Percentiles rank a stretch among this genome's conserved stretches.
Evolutionary conservation across 2,888 invertebrate species (phyloP).

Genomic region (Stenodema calcarata): DNA sequence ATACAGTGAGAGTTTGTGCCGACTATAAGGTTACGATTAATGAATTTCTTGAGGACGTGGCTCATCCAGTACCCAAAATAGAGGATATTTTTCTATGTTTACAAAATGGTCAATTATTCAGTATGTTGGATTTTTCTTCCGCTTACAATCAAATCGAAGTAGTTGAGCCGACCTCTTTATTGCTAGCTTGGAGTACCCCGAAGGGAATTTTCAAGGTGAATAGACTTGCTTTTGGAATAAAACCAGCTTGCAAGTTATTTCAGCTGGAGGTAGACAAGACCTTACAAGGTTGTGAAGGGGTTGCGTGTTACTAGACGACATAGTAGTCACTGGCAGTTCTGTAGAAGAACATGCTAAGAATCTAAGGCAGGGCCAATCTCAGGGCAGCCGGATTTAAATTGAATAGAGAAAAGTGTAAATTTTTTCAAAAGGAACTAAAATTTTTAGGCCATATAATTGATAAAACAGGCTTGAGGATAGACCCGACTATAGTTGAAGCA

Average conservation of each 20-base stretch:
- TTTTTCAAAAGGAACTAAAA: too few relatives aligned
- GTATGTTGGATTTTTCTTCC: background rate
- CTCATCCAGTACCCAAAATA: background rate
- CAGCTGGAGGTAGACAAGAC: background rate
- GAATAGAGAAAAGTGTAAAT: too few relatives aligned
- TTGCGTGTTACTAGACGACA: too few relatives aligned
- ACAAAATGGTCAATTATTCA: background rate
- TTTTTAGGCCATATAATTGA: too few relatives aligned
- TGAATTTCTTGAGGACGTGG: background rate
- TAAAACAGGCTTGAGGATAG: too few relatives aligned
- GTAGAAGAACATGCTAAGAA: too few relatives aligned
- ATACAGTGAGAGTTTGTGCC: background rate
- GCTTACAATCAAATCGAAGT: background rate
- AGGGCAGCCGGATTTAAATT: too few relatives aligned
- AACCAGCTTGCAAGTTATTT: background rate
- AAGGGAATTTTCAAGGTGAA: too few relatives aligned
- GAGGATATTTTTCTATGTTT: background rate
- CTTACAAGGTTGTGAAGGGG: background rate
- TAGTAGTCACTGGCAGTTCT: too few relatives aligned
- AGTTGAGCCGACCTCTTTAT: background rate
- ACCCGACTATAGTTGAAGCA: too few relatives aligned
- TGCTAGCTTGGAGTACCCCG: background rate
- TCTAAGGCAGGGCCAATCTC: too few relatives aligned
- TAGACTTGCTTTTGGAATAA: background rate
- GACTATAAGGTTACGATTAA: conserved; percentile 5